Percentiles rank a stretch among this genome's conserved stretches.
phyloP scores from a whole-genome alignment of 2,888 invertebrate genomes.

The Sinotaia quadrata region DNA sequence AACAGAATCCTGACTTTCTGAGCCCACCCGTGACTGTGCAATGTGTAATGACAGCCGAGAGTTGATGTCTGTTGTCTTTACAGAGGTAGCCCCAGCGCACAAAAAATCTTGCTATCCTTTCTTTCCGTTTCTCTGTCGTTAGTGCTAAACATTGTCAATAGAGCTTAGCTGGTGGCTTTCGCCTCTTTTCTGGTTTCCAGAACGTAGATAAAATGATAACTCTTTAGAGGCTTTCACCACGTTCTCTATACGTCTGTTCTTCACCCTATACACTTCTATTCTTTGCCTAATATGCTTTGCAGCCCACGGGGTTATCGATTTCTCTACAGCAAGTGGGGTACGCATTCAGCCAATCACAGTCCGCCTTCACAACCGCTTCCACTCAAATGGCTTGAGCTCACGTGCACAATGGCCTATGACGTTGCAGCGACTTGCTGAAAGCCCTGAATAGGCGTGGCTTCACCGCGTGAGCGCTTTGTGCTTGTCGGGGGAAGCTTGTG shows the following conservation, averaged over 20 bases:
- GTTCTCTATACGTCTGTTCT: conserved; percentile 50
- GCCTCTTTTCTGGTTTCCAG: conserved; percentile 31
- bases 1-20: too few relatives aligned
- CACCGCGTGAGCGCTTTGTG: conserved; percentile 1
- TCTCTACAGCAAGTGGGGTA: conserved; percentile 7
- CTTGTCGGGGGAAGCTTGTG: background rate
- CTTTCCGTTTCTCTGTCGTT: too few relatives aligned
- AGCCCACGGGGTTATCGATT: conserved; percentile 59
- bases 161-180: too few relatives aligned
- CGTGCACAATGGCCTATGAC: conserved; percentile 5
- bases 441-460: background rate
- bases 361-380: background rate
- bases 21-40: too few relatives aligned
- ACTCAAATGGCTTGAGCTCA: conserved; percentile 8
- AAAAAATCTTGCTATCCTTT: too few relatives aligned
- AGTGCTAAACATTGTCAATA: too few relatives aligned
- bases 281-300: conserved; percentile 61
- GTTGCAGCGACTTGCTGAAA: background rate
- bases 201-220: conserved; percentile 46
- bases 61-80: too few relatives aligned
- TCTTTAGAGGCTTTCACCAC: conserved; percentile 45
- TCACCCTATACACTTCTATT: conserved; percentile 54
- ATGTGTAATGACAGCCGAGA: too few relatives aligned
- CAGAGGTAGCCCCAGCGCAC: too few relatives aligned
- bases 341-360: conserved; percentile 4